Evolutionary conservation across 2,113 vertebrate genomes (phyloP), one percentile per base, ranked within the genome.

Genomic region (Tragelaphus scriptus): DNA sequence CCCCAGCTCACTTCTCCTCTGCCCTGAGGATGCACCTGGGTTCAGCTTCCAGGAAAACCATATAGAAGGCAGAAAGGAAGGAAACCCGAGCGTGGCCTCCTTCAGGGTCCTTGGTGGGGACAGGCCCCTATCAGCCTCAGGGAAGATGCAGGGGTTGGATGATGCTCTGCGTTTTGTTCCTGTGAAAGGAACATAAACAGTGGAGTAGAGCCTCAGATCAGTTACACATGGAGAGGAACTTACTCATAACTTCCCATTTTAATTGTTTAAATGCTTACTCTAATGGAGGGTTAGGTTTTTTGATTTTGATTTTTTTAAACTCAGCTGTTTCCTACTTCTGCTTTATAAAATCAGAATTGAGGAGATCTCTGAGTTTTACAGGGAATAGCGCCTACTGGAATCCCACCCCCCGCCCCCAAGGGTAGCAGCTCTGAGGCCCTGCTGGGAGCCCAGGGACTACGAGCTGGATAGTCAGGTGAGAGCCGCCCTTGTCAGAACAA

Each of bases 1-100:
- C 19, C 1, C 16, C 0, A 0, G 11, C 56, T 32, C 21, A 25
- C 36, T n/a, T 28, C n/a, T 19, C 30, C 1, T 1, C 9, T 40
- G 3, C 21, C 21, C 63, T 59, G 28, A 49, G 5, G 40, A 26
- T 40, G 44, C 7, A 1, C 28, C 63, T n/a, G 3, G 71, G 28
- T 17, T 40, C 15, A 26, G 16, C 61, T 88, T 68, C 40, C 26
- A 71, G 85, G 85, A 53, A 77, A 90, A 75, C 11, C 23, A 44
- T 36, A 51, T 12, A 89, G 63, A 93, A 0, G 13, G 51, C 58
- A 23, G 13, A 82, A 36, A 91, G 16, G 44, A 82, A 91, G 17
- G 9, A 56, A 55, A 51, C 19, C 10, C 7, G 26, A 25, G 56
- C 15, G 49, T 56, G 51, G 26, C 26, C 56, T 84, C 11, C 28